A percentile compares a stretch with the other conserved stretches of the same genome.
These are phyloP conservation scores for Sardina pilchardus DNA, from an alignment of 2,113 vertebrate genomes.

Conservation along the genomic window DNA sequence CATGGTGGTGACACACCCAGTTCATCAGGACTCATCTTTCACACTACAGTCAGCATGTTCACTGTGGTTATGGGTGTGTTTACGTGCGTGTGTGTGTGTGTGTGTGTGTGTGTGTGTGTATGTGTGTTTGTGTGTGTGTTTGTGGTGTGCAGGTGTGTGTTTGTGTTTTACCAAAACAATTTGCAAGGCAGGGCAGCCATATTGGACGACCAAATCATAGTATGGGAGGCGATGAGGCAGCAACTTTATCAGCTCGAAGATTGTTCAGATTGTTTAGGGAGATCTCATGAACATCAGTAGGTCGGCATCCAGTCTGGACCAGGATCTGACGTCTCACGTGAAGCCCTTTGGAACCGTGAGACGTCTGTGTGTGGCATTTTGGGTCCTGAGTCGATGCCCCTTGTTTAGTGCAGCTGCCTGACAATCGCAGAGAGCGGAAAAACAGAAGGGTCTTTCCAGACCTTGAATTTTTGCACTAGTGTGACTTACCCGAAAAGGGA, in stretches of 20 bases:
- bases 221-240: not conserved
- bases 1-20: not conserved
- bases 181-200: not conserved
- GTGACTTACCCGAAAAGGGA: not conserved
- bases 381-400: not conserved
- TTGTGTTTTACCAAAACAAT: not conserved
- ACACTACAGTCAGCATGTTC: not conserved
- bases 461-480: not conserved
- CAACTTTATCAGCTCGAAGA: not conserved
- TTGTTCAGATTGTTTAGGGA: not conserved
- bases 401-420: no score
- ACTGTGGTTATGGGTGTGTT: not conserved
- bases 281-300: not conserved
- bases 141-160: not conserved
- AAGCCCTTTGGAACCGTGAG: not conserved
- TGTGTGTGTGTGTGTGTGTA: constrained; percentile 17
- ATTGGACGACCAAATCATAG: not conserved
- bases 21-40: not conserved
- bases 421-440: not conserved
- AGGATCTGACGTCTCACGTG: not conserved
- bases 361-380: not conserved
- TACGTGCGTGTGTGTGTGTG: constrained; percentile 18
- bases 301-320: not conserved
- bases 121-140: constrained; percentile 9
- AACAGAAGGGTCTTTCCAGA: not conserved